Conservation (phyloP, 2,113 vertebrate genomes). For the Girardinichthys multiradiatus region DNA sequence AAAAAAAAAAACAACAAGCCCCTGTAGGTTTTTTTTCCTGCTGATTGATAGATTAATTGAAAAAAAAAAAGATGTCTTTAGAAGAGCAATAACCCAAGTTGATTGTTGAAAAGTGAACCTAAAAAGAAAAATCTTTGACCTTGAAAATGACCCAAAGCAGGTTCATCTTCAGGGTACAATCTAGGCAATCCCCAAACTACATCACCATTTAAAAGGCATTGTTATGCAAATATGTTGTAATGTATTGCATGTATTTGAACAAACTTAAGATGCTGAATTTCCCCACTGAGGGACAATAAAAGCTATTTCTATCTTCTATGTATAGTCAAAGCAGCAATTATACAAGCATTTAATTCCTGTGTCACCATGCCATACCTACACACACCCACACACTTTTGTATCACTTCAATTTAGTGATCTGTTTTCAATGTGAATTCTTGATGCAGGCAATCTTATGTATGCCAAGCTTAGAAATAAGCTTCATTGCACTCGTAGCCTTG, state of each 20-base stretch:
- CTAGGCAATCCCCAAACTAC: background rate
- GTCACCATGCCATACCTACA: background rate
- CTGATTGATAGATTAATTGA: too few species aligned
- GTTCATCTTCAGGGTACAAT: too few species aligned
- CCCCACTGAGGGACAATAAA: too few species aligned
- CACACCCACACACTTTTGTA: background rate
- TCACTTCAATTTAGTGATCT: constrained; percentile 21
- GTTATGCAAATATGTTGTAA: background rate
- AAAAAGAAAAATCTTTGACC: too few species aligned
- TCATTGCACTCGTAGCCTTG: constrained; percentile 53
- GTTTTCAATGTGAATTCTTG: constrained; percentile 50
- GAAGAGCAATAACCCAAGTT: too few species aligned
- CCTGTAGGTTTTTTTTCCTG: too few species aligned
- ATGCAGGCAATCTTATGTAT: constrained; percentile 63
- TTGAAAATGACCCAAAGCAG: too few species aligned
- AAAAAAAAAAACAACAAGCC: too few species aligned
- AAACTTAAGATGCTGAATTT: background rate
- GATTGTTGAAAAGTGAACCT: too few species aligned
- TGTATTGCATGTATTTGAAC: background rate
- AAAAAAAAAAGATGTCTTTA: too few species aligned
- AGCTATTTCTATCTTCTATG: too few species aligned
- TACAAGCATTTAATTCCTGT: background rate
- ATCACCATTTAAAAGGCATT: background rate
- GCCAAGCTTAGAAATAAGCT: constrained; percentile 67
- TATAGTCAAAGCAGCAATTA: background rate